Conservation (phyloP, 2,797 vertebrate genomes). For the Cygnus olor region DNA sequence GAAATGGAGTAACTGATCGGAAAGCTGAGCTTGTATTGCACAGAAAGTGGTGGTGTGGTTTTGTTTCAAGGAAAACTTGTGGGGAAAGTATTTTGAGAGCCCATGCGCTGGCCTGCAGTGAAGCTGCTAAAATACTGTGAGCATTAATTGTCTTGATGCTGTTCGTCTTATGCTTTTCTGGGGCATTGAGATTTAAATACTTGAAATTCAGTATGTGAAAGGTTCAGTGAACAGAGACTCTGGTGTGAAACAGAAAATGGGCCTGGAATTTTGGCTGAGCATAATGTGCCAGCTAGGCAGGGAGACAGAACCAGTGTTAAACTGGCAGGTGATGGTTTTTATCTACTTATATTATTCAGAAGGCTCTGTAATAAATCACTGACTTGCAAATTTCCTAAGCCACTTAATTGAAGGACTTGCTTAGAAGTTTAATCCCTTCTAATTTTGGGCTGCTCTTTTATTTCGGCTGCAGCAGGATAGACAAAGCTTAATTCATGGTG, state of each 20-base stretch:
- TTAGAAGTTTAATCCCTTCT: background rate
- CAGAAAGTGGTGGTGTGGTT: fast-evolving
- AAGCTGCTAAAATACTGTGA: background rate
- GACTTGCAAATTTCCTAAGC: background rate
- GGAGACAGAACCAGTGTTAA: background rate
- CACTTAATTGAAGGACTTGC: background rate
- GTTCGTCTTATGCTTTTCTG: background rate
- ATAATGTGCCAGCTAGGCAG: fast-evolving
- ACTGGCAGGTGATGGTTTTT: fast-evolving
- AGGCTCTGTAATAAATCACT: background rate
- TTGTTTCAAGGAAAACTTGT: background rate
- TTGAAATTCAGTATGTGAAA: background rate
- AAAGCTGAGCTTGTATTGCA: background rate
- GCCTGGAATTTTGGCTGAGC: background rate
- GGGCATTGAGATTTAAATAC: background rate
- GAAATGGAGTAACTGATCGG: background rate
- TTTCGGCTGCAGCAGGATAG: fast-evolving
- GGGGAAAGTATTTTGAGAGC: background rate
- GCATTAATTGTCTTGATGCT: background rate
- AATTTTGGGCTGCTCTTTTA: background rate
- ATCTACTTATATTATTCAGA: background rate
- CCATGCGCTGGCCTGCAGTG: fast-evolving
- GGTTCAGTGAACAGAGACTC: background rate
- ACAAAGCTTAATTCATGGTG: background rate
- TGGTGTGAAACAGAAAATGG: background rate